These are phyloP conservation scores for Pitangus sulphuratus DNA, from an alignment of 2,797 vertebrate species.

Conservation along the genomic window DNA sequence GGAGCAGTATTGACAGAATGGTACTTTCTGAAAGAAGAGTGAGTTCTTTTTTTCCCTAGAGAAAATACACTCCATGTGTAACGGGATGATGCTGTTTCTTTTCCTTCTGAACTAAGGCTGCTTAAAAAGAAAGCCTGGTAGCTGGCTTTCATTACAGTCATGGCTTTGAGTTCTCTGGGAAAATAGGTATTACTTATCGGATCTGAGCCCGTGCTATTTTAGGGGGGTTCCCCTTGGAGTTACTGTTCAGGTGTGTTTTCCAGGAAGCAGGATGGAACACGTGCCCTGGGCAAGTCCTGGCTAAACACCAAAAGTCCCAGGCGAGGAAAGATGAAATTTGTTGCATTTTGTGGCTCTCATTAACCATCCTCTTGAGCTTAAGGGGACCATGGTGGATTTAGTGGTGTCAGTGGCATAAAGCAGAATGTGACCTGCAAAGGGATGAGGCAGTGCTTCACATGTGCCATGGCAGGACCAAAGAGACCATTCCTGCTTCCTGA, in stretches of 20 bases:
- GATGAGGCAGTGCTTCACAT: neutral
- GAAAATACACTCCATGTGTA: neutral
- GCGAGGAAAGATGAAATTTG: accelerated
- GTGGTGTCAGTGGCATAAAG: neutral
- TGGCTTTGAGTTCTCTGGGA: conserved; percentile 21
- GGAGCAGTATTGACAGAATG: conserved; percentile 32
- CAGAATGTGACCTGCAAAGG: neutral
- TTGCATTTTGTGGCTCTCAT: neutral
- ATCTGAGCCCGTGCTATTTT: neutral
- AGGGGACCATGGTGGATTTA: neutral
- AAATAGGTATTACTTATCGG: neutral
- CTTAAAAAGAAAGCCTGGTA: conserved; percentile 20
- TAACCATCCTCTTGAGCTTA: neutral
- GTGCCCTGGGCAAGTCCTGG: neutral
- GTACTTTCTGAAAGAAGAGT: neutral
- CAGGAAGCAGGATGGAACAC: neutral
- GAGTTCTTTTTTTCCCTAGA: neutral
- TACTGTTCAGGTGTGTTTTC: neutral
- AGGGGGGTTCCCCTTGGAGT: neutral
- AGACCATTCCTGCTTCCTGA: neutral
- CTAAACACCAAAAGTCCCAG: neutral
- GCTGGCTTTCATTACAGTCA: conserved; percentile 23
- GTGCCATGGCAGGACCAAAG: neutral
- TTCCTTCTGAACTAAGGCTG: conserved; percentile 1
- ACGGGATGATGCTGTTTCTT: neutral